Percentiles rank a stretch among this genome's conserved stretches.
Evolutionary conservation across 2,888 invertebrate genomes (phyloP).

Genomic region (Tolmerus cingulatus): DNA sequence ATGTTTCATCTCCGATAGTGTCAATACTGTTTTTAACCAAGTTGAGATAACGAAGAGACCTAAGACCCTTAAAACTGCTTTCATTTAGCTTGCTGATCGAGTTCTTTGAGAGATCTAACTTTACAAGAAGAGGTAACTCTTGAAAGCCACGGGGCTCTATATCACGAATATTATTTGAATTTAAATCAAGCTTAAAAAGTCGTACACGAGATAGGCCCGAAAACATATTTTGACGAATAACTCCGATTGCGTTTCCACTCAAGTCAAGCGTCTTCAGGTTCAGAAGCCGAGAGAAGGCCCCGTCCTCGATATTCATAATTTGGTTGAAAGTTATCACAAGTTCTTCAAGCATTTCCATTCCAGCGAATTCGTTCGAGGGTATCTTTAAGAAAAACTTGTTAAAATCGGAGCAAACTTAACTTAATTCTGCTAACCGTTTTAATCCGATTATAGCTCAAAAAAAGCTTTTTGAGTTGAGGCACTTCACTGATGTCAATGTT

Average conservation of each 20-base stretch:
- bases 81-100: constrained; percentile 53
- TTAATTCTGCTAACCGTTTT: background rate
- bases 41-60: constrained; percentile 54
- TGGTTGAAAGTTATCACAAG: constrained; percentile 53
- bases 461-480: constrained; percentile 52
- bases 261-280: constrained; percentile 56
- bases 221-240: constrained; percentile 54
- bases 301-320: constrained; percentile 53
- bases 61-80: constrained; percentile 53
- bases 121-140: constrained; percentile 52
- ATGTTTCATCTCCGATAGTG: constrained; percentile 53
- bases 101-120: constrained; percentile 56
- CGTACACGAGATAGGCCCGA: constrained; percentile 51
- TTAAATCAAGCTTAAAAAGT: constrained; percentile 53
- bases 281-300: constrained; percentile 54
- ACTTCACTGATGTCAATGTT: constrained; percentile 53
- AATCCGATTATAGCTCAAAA: constrained; percentile 54
- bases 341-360: constrained; percentile 51
- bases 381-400: background rate
- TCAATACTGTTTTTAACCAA: constrained; percentile 56
- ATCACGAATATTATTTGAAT: constrained; percentile 54
- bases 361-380: background rate
- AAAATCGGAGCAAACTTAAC: background rate
- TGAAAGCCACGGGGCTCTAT: constrained; percentile 53
- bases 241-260: constrained; percentile 54